Conservation (phyloP, 2,113 vertebrate species). For the Cercopithecus mona region DNA sequence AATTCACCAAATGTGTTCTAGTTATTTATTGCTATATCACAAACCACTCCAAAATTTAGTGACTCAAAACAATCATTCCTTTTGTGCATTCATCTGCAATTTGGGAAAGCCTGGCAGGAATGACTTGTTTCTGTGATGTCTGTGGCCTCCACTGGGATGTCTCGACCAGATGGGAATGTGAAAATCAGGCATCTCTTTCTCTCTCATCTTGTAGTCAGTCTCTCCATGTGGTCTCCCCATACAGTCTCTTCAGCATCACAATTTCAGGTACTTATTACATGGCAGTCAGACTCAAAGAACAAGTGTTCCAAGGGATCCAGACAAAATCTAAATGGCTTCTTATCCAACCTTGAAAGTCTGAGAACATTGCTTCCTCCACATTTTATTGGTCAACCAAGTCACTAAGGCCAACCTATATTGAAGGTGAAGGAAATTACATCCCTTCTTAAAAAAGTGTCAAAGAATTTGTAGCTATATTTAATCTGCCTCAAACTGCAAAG, state of each 20-base stretch:
- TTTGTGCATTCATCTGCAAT: neutral
- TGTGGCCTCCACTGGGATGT: neutral
- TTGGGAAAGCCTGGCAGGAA: neutral
- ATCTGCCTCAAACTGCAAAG: neutral
- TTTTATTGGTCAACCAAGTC: neutral
- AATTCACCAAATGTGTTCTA: neutral
- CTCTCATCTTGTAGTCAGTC: neutral
- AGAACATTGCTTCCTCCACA: neutral
- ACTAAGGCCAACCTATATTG: neutral
- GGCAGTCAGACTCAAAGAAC: neutral
- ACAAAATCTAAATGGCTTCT: neutral
- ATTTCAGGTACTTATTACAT: neutral
- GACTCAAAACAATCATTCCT: neutral
- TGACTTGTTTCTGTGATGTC: neutral
- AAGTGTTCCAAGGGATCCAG: neutral
- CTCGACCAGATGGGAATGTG: neutral
- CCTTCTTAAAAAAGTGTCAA: neutral
- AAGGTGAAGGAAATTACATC: neutral
- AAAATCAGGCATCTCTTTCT: neutral
- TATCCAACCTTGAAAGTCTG: neutral
- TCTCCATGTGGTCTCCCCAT: neutral
- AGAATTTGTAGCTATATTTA: neutral
- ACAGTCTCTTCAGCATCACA: neutral
- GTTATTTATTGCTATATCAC: neutral
- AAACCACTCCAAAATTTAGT: neutral